These are phyloP conservation scores for Pristionchus mayeri DNA, from an alignment of 2,888 invertebrate species.

Conservation along the genomic window DNA sequence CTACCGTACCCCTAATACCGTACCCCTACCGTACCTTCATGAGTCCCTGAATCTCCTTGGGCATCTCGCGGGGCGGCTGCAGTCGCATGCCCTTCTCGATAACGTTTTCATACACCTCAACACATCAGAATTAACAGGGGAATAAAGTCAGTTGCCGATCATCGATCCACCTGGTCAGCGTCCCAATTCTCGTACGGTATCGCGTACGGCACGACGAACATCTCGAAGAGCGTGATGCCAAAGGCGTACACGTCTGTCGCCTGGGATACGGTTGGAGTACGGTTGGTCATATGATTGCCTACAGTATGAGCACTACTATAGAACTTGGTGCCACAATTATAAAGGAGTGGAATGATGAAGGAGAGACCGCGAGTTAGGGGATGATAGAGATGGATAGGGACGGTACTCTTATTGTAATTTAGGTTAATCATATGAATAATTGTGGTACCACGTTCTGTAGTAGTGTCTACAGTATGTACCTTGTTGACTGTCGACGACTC, in stretches of 20 bases:
- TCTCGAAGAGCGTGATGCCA: slow-evolving; percentile 55
- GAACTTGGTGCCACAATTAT: no score
- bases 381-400: no score
- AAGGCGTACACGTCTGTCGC: slow-evolving; percentile 59
- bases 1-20: background rate
- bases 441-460: no score
- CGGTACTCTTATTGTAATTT: no score
- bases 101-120: slow-evolving; percentile 57
- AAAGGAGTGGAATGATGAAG: background rate
- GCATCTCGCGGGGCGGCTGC: slow-evolving; percentile 50
- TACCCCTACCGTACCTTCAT: slow-evolving; percentile 49
- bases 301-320: no score
- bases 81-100: slow-evolving; percentile 55
- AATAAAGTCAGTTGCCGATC: background rate
- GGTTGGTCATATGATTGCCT: no score
- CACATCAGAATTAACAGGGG: background rate
- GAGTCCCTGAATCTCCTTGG: slow-evolving; percentile 50
- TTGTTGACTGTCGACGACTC: slow-evolving; percentile 53
- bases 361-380: background rate
- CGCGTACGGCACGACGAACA: slow-evolving; percentile 55
- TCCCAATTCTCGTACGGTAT: slow-evolving; percentile 58
- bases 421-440: no score
- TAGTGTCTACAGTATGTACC: slow-evolving; percentile 23
- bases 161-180: slow-evolving; percentile 51
- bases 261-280: slow-evolving; percentile 32